A percentile compares a stretch with the other conserved stretches of the same genome.
phyloP scores from a whole-genome alignment of 92 coral and sea anemone species.

The Siderastrea radians region DNA sequence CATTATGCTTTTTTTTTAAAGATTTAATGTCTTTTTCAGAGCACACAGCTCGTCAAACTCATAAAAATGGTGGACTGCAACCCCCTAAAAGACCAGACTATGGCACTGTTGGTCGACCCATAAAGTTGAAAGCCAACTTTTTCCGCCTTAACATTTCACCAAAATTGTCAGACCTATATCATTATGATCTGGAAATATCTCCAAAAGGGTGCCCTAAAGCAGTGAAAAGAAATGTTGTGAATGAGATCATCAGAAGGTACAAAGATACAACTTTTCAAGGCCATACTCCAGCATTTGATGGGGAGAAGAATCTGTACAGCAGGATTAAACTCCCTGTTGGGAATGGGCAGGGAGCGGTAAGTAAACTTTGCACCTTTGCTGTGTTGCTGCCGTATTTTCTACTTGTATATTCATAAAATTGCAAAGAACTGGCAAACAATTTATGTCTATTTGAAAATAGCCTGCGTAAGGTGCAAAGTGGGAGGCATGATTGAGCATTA shows the following conservation, averaged over 20 bases:
- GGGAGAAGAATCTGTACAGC: slow-evolving; percentile 80
- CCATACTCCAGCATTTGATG: slow-evolving; percentile 89
- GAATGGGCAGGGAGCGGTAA: slow-evolving; percentile 53
- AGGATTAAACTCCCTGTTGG: slow-evolving; percentile 65
- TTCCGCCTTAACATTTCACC: slow-evolving; percentile 65
- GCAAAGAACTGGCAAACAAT: too few relatives aligned
- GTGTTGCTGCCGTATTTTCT: too few relatives aligned
- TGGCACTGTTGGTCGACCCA: slow-evolving; percentile 78
- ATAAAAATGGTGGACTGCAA: slow-evolving; percentile 24
- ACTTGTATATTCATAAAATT: not conserved
- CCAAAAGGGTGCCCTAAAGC: slow-evolving; percentile 66
- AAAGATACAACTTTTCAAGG: slow-evolving; percentile 52
- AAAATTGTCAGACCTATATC: slow-evolving; percentile 62
- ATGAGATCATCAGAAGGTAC: slow-evolving; percentile 50
- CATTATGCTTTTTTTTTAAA: too few relatives aligned
- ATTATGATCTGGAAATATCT: slow-evolving; percentile 82
- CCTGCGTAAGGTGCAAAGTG: too few relatives aligned
- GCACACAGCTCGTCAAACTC: slow-evolving; percentile 38
- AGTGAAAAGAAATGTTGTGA: slow-evolving; percentile 79
- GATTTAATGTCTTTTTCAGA: not conserved
- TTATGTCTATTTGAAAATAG: too few relatives aligned
- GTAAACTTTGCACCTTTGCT: too few relatives aligned
- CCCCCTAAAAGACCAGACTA: slow-evolving; percentile 84
- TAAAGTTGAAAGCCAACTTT: slow-evolving; percentile 79
- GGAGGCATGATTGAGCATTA: too few relatives aligned